Conservation (phyloP, 2,113 vertebrate genomes). For the Vulpes vulpes region DNA sequence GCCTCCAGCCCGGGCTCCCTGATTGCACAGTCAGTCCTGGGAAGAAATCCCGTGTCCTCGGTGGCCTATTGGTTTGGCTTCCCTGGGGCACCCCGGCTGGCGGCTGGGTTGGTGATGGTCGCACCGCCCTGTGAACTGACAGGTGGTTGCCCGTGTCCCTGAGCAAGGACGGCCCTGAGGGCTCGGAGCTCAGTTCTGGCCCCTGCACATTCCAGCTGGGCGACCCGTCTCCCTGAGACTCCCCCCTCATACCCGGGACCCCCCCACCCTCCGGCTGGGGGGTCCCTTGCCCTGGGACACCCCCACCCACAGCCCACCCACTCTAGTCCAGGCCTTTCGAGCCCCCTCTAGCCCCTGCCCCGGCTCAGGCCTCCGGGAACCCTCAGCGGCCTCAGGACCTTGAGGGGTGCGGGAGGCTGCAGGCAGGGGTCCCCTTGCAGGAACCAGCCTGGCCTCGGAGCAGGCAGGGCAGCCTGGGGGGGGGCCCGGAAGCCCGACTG, state of each 20-base stretch:
- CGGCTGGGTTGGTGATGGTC: too few species aligned
- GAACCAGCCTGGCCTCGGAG: neutral
- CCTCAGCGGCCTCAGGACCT: too few species aligned
- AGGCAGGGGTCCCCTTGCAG: neutral
- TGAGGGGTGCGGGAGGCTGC: neutral
- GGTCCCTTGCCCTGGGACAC: neutral
- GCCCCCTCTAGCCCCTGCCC: neutral
- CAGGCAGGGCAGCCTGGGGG: neutral
- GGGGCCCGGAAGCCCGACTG: neutral
- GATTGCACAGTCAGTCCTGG: neutral
- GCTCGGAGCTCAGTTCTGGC: neutral
- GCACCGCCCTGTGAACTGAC: neutral
- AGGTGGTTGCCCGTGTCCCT: too few species aligned
- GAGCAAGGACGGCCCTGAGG: neutral
- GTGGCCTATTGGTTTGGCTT: neutral
- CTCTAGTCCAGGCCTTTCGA: too few species aligned
- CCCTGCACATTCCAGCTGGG: fast-evolving
- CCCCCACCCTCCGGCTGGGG: fast-evolving
- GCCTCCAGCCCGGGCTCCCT: neutral
- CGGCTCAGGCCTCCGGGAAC: neutral
- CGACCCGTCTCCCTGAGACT: neutral
- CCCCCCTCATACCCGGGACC: neutral
- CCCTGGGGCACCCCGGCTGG: neutral
- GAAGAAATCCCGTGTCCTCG: neutral
- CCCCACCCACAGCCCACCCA: neutral